Percentiles rank a stretch among this genome's conserved stretches.
Conservation (phyloP, 2,888 invertebrate species). For the Drosophila aldrichi region DNA sequence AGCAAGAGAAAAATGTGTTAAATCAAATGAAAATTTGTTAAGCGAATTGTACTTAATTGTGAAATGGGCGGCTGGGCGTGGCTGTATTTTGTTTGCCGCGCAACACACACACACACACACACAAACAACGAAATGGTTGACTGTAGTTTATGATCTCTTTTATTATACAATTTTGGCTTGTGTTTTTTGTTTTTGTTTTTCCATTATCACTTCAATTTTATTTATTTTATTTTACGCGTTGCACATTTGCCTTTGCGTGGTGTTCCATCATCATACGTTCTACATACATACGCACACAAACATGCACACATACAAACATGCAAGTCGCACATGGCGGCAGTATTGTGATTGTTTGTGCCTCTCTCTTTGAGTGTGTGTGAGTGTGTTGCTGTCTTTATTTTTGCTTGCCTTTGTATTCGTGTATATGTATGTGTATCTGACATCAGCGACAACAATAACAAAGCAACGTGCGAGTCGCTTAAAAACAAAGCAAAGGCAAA, state of each 20-base stretch:
- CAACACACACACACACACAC: not conserved
- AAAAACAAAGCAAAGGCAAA: slow-evolving; percentile 55
- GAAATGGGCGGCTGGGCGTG: slow-evolving; percentile 33
- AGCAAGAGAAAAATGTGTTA: not conserved
- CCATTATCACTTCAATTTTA: slow-evolving; percentile 37
- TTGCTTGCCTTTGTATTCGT: slow-evolving; percentile 3
- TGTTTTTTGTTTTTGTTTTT: slow-evolving; percentile 12
- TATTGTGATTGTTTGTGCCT: not conserved
- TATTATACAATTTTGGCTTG: slow-evolving; percentile 25
- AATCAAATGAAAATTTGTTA: slow-evolving; percentile 19
- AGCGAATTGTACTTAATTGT: slow-evolving; percentile 31
- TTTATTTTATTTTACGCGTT: slow-evolving; percentile 34
- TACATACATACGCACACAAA: slow-evolving; percentile 16
- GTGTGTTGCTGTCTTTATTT: not conserved
- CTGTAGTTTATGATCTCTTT: slow-evolving; percentile 15
- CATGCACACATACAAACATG: slow-evolving; percentile 13
- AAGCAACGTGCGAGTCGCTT: slow-evolving; percentile 68
- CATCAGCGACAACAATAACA: slow-evolving; percentile 79
- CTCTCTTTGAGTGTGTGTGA: not conserved
- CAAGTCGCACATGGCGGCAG: slow-evolving; percentile 53
- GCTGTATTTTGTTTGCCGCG: slow-evolving; percentile 5
- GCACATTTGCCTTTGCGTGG: slow-evolving; percentile 45
- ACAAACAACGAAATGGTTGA: slow-evolving; percentile 4
- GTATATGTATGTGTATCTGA: slow-evolving; percentile 54
- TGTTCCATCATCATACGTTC: slow-evolving; percentile 32